Evolutionary conservation across 1,140 invertebrate species (phyloP), one percentile per base, ranked within the genome.

Genomic region (Alviniconcha marisindica): DNA sequence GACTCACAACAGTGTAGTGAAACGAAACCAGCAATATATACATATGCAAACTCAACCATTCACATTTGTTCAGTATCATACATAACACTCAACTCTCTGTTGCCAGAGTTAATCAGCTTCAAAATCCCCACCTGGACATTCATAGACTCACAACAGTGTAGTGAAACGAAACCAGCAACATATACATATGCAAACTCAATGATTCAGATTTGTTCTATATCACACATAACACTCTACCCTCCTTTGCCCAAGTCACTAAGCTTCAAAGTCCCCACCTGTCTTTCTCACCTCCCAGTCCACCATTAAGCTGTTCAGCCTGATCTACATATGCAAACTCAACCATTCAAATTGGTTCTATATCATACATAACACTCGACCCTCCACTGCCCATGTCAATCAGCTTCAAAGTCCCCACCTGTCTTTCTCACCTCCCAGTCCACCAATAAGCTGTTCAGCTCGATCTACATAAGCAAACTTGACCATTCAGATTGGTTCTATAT

Each of bases 71-170:
- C n/a, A n/a, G n/a, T n/a, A n/a, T n/a, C n/a, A n/a, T n/a, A n/a
- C n/a, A n/a, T n/a, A n/a, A n/a, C 56, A 60, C 56, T n/a, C 28
- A n/a, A n/a, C 24, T 24, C 56, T 60, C 56, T n/a, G 28, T 21
- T 12, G 10, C 7, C 48, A 7, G 21, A n/a, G n/a, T n/a, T n/a
- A 24, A 24, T n/a, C 56, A 60, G 15, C 56, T n/a, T 4, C 56
- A 60, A 15, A 15, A 7, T 24, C 66, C 56, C 4, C 48, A 91
- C 89, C 92, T 90, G 86, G 92, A 89, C 81, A 91, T 92, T 85
- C 93, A 93, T 93, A 0, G 93, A 87, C 66, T 93, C 93, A 77
- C 93, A 92, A 86, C 93, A 93, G 78, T 93, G 88, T 86, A 93
- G 92, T 80, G n/a, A n/a, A n/a, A 93, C 92, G 40, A 93, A 93